These are phyloP conservation scores for Varanus salvator DNA, from an alignment of 2,113 vertebrate genomes.

Conservation along the genomic window DNA sequence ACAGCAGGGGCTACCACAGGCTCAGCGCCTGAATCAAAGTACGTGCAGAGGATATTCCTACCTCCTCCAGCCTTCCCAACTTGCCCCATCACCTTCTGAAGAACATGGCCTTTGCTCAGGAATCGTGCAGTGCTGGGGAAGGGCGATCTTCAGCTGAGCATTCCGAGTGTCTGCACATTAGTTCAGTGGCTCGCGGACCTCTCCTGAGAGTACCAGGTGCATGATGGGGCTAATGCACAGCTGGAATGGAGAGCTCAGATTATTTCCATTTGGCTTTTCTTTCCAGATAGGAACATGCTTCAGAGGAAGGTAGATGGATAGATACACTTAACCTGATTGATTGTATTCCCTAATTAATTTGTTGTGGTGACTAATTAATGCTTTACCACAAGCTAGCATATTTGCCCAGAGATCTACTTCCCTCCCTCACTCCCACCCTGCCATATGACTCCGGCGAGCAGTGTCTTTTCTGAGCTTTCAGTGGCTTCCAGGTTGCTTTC, in stretches of 20 bases:
- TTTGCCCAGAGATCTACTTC: background rate
- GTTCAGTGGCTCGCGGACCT: background rate
- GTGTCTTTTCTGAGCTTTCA: background rate
- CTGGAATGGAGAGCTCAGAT: background rate
- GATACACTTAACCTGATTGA: background rate
- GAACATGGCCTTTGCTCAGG: background rate
- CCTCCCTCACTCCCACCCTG: too few species aligned
- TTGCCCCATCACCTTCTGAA: background rate
- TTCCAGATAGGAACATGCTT: background rate
- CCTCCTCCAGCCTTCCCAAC: background rate
- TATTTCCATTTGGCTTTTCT: background rate
- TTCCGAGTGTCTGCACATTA: background rate
- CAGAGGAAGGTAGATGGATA: background rate
- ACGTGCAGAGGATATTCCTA: background rate
- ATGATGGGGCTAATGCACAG: background rate
- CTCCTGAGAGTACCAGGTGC: background rate
- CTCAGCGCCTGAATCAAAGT: background rate
- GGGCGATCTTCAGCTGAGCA: background rate
- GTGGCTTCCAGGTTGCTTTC: background rate
- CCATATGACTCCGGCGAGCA: too few species aligned
- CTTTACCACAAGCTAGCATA: too few species aligned
- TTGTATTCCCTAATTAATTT: background rate
- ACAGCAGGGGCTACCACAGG: too few species aligned
- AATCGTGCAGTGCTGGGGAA: background rate
- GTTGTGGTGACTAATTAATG: background rate